These are phyloP conservation scores for Icerya purchasi DNA, from an alignment of 2,888 invertebrate genomes.

Conservation along the genomic window DNA sequence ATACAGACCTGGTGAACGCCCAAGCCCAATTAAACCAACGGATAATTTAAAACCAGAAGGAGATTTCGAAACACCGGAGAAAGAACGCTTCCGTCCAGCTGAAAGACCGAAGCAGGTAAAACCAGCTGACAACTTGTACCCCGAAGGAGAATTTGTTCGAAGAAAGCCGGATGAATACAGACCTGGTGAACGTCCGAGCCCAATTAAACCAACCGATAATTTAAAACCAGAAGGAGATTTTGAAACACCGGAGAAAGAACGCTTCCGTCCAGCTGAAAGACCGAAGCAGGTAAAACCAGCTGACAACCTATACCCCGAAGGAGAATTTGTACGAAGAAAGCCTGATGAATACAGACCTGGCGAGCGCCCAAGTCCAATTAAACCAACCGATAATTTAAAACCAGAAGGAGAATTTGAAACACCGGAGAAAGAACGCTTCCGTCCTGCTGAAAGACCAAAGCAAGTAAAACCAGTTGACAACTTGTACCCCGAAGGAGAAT, in stretches of 20 bases:
- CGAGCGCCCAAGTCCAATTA: constrained; percentile 29
- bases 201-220: constrained; percentile 23
- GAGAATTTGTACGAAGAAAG: constrained; percentile 26
- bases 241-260: constrained; percentile 29
- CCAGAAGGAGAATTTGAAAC: constrained; percentile 23
- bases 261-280: constrained; percentile 27
- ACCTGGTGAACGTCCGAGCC: constrained; percentile 26
- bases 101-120: constrained; percentile 30
- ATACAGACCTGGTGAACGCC: constrained; percentile 22
- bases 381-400: constrained; percentile 28
- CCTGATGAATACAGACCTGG: constrained; percentile 30
- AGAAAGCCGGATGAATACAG: constrained; percentile 22
- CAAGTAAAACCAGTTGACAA: constrained; percentile 28
- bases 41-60: constrained; percentile 33
- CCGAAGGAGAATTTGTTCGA: constrained; percentile 26
- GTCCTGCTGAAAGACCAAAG: constrained; percentile 34
- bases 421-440: constrained; percentile 25
- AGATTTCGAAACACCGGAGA: constrained; percentile 27
- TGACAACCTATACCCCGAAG: constrained; percentile 34
- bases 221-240: constrained; percentile 29
- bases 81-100: constrained; percentile 23
- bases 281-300: constrained; percentile 25
- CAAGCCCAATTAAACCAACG: constrained; percentile 22
- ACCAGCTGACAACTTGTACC: constrained; percentile 32
- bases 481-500: constrained; percentile 26